Percentiles rank a stretch among this genome's conserved stretches.
These are phyloP conservation scores for Vespertilio murinus DNA, from an alignment of 2,797 vertebrate genomes.

Conservation along the genomic window DNA sequence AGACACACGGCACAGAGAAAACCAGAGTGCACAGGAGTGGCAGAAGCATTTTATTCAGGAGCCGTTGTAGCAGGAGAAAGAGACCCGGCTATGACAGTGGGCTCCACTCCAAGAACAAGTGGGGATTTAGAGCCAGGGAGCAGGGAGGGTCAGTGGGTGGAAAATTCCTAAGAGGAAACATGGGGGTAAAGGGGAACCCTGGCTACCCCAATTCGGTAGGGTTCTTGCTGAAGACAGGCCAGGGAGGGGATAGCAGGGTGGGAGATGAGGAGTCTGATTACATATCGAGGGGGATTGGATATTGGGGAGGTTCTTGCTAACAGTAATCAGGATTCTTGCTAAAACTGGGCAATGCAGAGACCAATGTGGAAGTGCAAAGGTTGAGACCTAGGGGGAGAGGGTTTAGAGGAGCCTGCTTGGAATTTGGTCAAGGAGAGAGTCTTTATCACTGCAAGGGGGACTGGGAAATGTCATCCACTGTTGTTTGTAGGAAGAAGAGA, in stretches of 20 bases:
- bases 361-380: neutral
- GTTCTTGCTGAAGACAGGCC: neutral
- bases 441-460: neutral
- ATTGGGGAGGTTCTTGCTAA: neutral
- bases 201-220: neutral
- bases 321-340: neutral
- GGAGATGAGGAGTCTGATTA: neutral
- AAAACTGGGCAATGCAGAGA: neutral
- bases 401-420: neutral
- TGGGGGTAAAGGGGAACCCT: neutral
- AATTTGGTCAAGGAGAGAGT: neutral
- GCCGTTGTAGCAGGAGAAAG: neutral
- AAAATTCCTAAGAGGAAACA: neutral
- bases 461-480: neutral
- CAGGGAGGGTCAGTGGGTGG: neutral
- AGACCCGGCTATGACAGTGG: neutral
- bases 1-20: neutral
- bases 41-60: neutral
- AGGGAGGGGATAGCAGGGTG: neutral
- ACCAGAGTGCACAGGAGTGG: neutral
- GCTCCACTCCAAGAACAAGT: neutral
- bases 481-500: neutral
- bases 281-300: neutral
- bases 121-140: neutral
- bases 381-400: neutral